Evolutionary conservation across 1,140 invertebrate genomes (phyloP).

Genomic region (Orussus abietinus): DNA sequence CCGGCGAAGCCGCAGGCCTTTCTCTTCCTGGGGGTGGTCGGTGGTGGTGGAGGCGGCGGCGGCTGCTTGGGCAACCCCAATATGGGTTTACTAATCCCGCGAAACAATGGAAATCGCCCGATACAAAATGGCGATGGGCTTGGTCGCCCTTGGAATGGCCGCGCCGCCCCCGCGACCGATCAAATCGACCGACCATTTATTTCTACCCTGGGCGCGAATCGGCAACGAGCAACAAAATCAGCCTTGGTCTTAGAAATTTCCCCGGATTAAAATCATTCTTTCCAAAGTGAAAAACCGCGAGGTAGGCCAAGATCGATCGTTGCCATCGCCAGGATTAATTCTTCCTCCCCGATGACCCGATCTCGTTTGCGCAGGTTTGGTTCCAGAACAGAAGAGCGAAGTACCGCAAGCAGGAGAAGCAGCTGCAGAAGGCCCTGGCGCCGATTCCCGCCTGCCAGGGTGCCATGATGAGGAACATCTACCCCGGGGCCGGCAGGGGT

Average conservation of each 20-base stretch:
- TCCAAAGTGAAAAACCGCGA: too few relatives aligned
- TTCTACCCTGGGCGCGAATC: too few relatives aligned
- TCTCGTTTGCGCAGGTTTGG: slow-evolving; percentile 71
- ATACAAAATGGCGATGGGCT: slow-evolving; percentile 38
- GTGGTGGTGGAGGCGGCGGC: slow-evolving; percentile 27
- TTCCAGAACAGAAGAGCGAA: slow-evolving; percentile 98
- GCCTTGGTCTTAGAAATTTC: too few relatives aligned
- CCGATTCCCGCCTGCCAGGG: slow-evolving; percentile 91
- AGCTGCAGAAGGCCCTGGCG: slow-evolving; percentile 90
- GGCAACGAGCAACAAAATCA: too few relatives aligned
- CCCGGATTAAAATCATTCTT: too few relatives aligned
- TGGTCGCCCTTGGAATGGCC: too few relatives aligned
- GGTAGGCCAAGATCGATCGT: too few relatives aligned
- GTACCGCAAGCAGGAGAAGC: slow-evolving; percentile 97
- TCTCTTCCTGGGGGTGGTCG: slow-evolving; percentile 35
- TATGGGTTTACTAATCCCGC: slow-evolving; percentile 43
- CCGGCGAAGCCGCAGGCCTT: slow-evolving; percentile 40
- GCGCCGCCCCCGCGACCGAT: too few relatives aligned
- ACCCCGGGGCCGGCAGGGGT: slow-evolving; percentile 78
- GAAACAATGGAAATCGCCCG: slow-evolving; percentile 44
- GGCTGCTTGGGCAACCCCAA: slow-evolving; percentile 40
- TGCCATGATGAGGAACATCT: slow-evolving; percentile 96
- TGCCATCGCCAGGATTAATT: too few relatives aligned
- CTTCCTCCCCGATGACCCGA: slow-evolving; percentile 2
- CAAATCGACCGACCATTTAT: too few relatives aligned